phyloP scores from a whole-genome alignment of 2,113 vertebrate genomes.

The Oxygymnocypris stewartii region DNA sequence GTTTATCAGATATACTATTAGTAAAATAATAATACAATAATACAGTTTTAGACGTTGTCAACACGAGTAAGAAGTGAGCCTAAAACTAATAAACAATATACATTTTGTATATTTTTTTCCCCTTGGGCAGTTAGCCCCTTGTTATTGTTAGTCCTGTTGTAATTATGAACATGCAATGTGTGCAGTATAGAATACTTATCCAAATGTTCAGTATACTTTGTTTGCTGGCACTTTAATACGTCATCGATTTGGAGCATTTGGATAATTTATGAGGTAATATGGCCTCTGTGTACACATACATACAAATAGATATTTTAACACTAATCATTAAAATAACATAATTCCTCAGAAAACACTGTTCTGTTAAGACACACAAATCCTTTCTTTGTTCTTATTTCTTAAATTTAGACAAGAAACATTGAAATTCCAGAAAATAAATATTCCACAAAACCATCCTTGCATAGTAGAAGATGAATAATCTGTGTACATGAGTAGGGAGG shows the following conservation, averaged over 20 bases:
- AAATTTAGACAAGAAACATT: not conserved
- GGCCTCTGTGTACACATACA: not conserved
- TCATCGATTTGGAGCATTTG: not conserved
- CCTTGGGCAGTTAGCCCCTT: not conserved
- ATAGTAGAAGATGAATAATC: conserved; percentile 40
- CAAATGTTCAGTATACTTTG: not conserved
- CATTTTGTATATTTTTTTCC: not conserved
- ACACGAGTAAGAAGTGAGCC: not conserved
- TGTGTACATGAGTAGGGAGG: conserved; percentile 26
- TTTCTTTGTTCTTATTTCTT: not conserved
- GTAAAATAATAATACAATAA: not conserved
- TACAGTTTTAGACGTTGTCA: not conserved
- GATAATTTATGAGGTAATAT: not conserved
- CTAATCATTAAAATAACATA: not conserved
- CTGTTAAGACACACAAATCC: not conserved
- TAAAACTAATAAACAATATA: not conserved
- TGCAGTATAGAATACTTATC: not conserved
- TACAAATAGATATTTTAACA: not conserved
- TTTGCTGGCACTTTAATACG: not conserved
- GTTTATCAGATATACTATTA: not conserved
- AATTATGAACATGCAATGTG: not conserved
- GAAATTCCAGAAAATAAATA: not conserved
- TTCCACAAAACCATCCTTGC: not conserved
- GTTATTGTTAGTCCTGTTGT: not conserved
- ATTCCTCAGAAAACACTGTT: conserved; percentile 6